These are phyloP conservation scores for Lobophora halterata DNA, from an alignment of 2,888 invertebrate genomes.

Conservation along the genomic window DNA sequence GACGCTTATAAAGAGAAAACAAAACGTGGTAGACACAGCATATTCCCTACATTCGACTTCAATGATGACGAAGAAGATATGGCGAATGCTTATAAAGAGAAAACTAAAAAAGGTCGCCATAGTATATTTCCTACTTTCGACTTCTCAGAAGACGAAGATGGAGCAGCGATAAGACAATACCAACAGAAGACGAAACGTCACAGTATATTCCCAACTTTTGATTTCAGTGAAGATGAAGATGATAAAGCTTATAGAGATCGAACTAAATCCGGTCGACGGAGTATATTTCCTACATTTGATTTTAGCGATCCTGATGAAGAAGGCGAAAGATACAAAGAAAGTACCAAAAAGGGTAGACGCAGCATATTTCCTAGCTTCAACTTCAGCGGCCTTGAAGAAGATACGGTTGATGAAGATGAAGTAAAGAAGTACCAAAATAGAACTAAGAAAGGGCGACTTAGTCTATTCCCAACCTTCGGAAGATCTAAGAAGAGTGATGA, in stretches of 20 bases:
- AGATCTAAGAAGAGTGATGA: slow-evolving; percentile 56
- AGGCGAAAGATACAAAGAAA: slow-evolving; percentile 62
- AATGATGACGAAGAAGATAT: slow-evolving; percentile 50
- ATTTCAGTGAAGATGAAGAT: slow-evolving; percentile 71
- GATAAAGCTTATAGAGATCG: slow-evolving; percentile 63
- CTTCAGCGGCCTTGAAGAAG: slow-evolving; percentile 60
- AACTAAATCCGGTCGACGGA: slow-evolving; percentile 60
- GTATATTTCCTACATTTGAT: slow-evolving; percentile 70
- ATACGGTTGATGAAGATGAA: slow-evolving; percentile 67
- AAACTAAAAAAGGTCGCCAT: slow-evolving; percentile 53
- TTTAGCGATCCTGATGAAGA: slow-evolving; percentile 65
- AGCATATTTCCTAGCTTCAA: slow-evolving; percentile 71
- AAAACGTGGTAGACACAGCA: slow-evolving; percentile 60
- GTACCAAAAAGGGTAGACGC: slow-evolving; percentile 59
- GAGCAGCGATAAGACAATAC: slow-evolving; percentile 27
- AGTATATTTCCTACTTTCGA: slow-evolving; percentile 67
- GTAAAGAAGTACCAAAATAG: slow-evolving; percentile 65
- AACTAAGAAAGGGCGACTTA: slow-evolving; percentile 66
- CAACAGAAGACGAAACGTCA: slow-evolving; percentile 57
- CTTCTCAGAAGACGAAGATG: slow-evolving; percentile 48
- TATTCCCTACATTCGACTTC: slow-evolving; percentile 67
- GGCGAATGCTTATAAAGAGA: slow-evolving; percentile 52
- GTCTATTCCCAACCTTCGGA: slow-evolving; percentile 69
- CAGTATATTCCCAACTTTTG: slow-evolving; percentile 67
- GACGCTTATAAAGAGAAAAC: slow-evolving; percentile 66